These are phyloP conservation scores for Tachysurus vachellii DNA, from an alignment of 2,113 vertebrate species.

Conservation along the genomic window DNA sequence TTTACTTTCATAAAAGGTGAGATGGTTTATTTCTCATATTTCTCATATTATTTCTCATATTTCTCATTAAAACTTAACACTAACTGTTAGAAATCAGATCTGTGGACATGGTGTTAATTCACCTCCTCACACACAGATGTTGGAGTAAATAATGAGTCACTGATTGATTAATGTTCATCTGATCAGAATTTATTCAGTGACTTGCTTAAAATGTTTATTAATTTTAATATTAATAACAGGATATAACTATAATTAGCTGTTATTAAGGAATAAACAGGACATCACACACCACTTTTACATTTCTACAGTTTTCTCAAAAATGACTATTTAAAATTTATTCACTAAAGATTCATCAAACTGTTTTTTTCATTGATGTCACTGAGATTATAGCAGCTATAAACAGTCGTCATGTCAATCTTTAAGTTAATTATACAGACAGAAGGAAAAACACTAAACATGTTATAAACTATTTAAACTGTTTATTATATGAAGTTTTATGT, in stretches of 20 bases:
- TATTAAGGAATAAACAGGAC: not conserved
- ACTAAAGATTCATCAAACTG: not conserved
- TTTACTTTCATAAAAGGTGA: conserved; percentile 70
- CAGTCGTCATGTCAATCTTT: too few species aligned
- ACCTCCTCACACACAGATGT: not conserved
- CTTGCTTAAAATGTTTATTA: too few species aligned
- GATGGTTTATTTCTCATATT: not conserved
- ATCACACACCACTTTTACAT: not conserved
- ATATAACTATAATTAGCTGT: too few species aligned
- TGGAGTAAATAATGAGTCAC: too few species aligned
- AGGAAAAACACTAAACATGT: not conserved
- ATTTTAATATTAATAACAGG: not conserved
- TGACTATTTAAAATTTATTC: not conserved
- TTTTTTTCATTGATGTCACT: not conserved
- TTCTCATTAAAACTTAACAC: too few species aligned
- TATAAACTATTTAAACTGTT: not conserved
- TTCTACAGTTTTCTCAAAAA: not conserved
- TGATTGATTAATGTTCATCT: too few species aligned
- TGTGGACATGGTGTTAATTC: too few species aligned
- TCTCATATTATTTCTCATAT: too few species aligned
- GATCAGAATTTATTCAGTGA: too few species aligned
- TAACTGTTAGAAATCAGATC: too few species aligned
- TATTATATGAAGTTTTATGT: too few species aligned
- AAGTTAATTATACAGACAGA: too few species aligned
- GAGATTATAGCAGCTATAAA: not conserved